A percentile compares a stretch with the other conserved stretches of the same genome.
Conservation (phyloP, 2,888 invertebrate genomes). For the Ectemnius cavifrons region DNA sequence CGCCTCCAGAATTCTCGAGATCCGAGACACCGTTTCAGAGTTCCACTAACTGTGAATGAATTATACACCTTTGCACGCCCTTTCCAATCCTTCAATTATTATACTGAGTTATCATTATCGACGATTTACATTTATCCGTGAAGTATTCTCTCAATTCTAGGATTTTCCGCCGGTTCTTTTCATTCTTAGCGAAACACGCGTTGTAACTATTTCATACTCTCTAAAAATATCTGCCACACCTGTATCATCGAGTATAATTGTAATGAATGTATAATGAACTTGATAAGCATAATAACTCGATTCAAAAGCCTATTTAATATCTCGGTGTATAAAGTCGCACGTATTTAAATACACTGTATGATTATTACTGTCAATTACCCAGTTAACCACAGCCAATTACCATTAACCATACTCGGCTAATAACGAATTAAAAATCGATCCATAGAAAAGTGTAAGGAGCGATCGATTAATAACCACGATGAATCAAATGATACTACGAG, state of each 20-base stretch:
- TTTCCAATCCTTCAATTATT: conserved; percentile 78
- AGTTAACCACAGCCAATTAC: conserved; percentile 3
- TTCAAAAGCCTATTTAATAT: not conserved
- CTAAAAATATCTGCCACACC: too few relatives aligned
- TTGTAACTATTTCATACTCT: not conserved
- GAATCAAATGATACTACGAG: not conserved
- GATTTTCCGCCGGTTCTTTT: too few relatives aligned
- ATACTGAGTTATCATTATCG: conserved; percentile 75
- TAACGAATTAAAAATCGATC: not conserved
- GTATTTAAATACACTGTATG: not conserved
- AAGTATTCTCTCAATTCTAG: too few relatives aligned
- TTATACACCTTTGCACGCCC: conserved; percentile 74
- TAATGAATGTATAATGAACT: not conserved
- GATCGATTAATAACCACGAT: not conserved
- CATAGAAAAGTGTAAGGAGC: not conserved
- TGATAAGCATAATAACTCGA: not conserved
- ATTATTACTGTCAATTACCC: conserved; percentile 8
- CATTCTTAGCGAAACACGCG: not conserved
- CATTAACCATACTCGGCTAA: not conserved
- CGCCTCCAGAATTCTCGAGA: conserved; percentile 6
- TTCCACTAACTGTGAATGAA: conserved; percentile 71
- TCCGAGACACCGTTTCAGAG: conserved; percentile 44
- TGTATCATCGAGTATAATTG: not conserved
- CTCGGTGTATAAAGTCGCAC: not conserved
- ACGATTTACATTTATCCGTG: too few relatives aligned